A percentile compares a stretch with the other conserved stretches of the same genome.
These are phyloP conservation scores for Microtus agrestis DNA, from an alignment of 2,797 vertebrate genomes.

Conservation along the genomic window DNA sequence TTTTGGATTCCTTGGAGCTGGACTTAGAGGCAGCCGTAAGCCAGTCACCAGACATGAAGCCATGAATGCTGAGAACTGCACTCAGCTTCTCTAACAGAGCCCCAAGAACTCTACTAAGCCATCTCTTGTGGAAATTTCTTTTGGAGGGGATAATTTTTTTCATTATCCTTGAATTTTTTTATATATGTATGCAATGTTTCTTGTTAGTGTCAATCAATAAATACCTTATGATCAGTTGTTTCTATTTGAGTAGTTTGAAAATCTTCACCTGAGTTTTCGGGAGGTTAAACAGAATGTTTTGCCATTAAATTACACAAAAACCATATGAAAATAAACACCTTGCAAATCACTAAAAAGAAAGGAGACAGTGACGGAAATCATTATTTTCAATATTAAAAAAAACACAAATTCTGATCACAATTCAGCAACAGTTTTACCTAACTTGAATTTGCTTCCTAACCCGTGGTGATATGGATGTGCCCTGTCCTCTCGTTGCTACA, in stretches of 20 bases:
- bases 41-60: not conserved
- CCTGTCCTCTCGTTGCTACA: not conserved
- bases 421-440: not conserved
- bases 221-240: not conserved
- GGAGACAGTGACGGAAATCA: not conserved
- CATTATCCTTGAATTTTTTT: not conserved
- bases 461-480: not conserved
- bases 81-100: not conserved
- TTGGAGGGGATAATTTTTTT: not conserved
- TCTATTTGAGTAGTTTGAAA: conserved; percentile 14
- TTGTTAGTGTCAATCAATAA: conserved; percentile 16
- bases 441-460: conserved; percentile 12
- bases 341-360: not conserved
- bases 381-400: conserved; percentile 22
- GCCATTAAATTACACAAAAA: conserved; percentile 5
- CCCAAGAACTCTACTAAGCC: not conserved
- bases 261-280: not conserved
- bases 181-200: not conserved
- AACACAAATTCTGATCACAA: not conserved
- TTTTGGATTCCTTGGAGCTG: not conserved
- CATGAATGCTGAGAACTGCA: not conserved
- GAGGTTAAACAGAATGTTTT: not conserved
- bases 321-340: not conserved
- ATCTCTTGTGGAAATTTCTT: not conserved
- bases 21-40: not conserved